Conservation (phyloP, 2,113 vertebrate species). For the Eurystomus gularis region DNA sequence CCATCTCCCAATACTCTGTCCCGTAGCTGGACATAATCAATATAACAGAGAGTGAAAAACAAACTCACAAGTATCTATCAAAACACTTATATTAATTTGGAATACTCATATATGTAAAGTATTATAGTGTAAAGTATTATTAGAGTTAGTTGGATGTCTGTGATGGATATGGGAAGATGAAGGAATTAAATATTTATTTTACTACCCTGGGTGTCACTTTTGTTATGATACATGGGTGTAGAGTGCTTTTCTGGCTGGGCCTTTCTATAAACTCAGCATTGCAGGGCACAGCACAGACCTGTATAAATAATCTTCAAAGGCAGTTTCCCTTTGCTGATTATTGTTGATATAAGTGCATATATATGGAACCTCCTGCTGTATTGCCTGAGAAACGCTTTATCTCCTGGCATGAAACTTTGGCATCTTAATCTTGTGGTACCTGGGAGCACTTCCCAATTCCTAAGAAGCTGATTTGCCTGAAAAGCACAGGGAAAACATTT, state of each 20-base stretch:
- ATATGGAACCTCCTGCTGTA: not conserved
- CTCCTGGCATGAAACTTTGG: not conserved
- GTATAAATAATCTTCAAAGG: constrained; percentile 34
- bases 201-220: constrained; percentile 28
- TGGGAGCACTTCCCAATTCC: not conserved
- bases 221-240: constrained; percentile 49
- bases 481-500: not conserved
- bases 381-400: not conserved
- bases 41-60: not conserved
- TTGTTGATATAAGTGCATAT: not conserved
- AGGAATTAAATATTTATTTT: constrained; percentile 59
- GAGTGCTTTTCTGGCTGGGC: constrained; percentile 42
- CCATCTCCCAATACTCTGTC: not conserved
- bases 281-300: not conserved
- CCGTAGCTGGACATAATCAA: not conserved
- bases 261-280: not conserved
- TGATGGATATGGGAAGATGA: constrained; percentile 6
- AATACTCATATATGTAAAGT: not conserved
- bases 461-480: not conserved
- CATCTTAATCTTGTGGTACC: not conserved
- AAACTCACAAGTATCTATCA: not conserved
- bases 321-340: not conserved
- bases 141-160: constrained; percentile 24
- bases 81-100: constrained; percentile 37
- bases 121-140: constrained; percentile 30